Percentiles rank a stretch among this genome's conserved stretches.
Evolutionary conservation across 2,113 vertebrate genomes (phyloP).

Genomic region (Ochotona princeps): DNA sequence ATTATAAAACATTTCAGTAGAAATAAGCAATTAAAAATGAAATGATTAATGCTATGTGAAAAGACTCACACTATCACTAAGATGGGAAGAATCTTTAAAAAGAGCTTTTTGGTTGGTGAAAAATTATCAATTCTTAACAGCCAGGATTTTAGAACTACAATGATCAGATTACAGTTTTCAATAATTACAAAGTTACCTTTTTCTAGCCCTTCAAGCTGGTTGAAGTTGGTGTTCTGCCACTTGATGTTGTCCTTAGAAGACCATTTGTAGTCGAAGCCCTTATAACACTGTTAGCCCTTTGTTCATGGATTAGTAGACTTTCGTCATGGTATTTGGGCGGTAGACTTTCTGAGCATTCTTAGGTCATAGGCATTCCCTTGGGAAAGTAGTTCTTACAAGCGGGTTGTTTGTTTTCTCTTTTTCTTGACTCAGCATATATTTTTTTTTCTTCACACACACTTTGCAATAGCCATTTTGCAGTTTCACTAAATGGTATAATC

Average conservation of each 20-base stretch:
- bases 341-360: no score
- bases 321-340: no score
- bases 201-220: neutral
- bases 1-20: constrained; percentile 33
- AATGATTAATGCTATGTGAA: neutral
- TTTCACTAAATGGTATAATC: no score
- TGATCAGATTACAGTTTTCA: neutral
- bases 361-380: no score
- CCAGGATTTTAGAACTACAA: neutral
- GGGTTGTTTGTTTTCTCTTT: no score
- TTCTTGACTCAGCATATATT: no score
- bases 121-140: neutral
- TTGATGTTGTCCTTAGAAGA: neutral
- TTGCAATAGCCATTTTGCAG: no score
- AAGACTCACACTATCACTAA: neutral
- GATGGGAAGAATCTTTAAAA: neutral
- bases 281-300: no score
- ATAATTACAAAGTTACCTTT: neutral
- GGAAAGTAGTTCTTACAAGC: no score
- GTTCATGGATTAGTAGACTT: no score
- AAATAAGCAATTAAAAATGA: neutral
- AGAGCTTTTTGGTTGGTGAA: neutral
- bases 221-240: constrained; percentile 1
- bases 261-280: no score
- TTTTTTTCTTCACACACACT: no score